These are phyloP conservation scores for Polypterus bichir DNA, from an alignment of 2,113 vertebrate genomes.

Conservation along the genomic window DNA sequence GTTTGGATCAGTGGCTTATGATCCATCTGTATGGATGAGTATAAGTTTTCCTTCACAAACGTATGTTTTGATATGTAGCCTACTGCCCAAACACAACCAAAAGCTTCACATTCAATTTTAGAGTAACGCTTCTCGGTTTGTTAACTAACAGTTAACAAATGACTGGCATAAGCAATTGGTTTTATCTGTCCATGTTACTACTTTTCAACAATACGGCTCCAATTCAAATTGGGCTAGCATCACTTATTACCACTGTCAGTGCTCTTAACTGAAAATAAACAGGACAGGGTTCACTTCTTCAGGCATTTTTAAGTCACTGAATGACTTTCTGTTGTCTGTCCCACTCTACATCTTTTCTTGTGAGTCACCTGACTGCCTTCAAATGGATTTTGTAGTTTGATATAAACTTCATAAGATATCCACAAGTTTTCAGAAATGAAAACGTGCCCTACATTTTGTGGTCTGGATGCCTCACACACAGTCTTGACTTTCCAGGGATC, in stretches of 20 bases:
- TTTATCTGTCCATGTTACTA: slow-evolving; percentile 8
- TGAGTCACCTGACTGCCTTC: no score
- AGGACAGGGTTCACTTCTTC: slow-evolving; percentile 13
- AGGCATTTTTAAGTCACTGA: slow-evolving; percentile 6
- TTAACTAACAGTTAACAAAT: slow-evolving; percentile 12
- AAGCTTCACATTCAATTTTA: slow-evolving; percentile 10
- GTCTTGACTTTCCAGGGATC: not conserved
- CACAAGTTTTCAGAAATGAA: no score
- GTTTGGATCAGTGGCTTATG: slow-evolving; percentile 12
- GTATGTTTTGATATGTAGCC: slow-evolving; percentile 15
- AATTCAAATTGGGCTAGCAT: slow-evolving; percentile 14
- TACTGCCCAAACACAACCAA: slow-evolving; percentile 14
- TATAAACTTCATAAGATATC: no score
- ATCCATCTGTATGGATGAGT: slow-evolving; percentile 6
- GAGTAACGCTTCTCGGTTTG: slow-evolving; percentile 11
- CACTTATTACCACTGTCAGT: slow-evolving; percentile 17
- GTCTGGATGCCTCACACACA: no score
- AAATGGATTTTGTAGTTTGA: no score
- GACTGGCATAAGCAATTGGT: slow-evolving; percentile 11
- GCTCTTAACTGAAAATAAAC: slow-evolving; percentile 14
- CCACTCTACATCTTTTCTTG: no score
- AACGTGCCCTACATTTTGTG: no score
- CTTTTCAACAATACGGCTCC: slow-evolving; percentile 13
- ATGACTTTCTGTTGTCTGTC: no score
- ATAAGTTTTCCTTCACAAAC: slow-evolving; percentile 14